These are phyloP conservation scores for Halichoerus grypus DNA, from an alignment of 2,113 vertebrate species.

Conservation along the genomic window DNA sequence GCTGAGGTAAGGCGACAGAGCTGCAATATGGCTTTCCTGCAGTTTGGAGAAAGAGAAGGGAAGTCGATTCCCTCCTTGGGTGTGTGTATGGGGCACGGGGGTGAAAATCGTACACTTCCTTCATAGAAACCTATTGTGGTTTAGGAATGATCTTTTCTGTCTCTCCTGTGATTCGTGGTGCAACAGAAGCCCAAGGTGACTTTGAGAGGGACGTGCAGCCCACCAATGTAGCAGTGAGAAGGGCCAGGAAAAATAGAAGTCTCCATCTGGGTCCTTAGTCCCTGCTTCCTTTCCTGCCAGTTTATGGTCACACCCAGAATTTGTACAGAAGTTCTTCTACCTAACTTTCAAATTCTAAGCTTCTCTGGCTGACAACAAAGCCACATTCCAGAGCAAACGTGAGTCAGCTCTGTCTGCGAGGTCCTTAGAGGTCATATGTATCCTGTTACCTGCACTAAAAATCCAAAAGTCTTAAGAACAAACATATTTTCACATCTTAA, in stretches of 20 bases:
- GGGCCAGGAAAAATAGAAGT: not conserved
- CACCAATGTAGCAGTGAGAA: not conserved
- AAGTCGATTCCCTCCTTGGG: not conserved
- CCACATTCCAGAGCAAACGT: not conserved
- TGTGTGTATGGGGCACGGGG: fast-evolving
- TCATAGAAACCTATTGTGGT: not conserved
- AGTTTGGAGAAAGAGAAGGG: not conserved
- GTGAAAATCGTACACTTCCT: not conserved
- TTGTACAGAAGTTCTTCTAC: not conserved
- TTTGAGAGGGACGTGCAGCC: not conserved
- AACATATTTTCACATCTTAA: no score
- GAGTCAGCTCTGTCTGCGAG: not conserved
- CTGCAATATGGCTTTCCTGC: not conserved
- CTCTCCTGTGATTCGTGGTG: not conserved
- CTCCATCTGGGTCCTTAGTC: not conserved
- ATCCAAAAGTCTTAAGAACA: not conserved
- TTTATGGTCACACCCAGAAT: not conserved
- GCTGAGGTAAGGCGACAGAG: not conserved
- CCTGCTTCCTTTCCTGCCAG: not conserved
- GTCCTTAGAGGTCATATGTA: fast-evolving
- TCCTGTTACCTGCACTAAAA: not conserved
- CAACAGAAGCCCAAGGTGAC: not conserved
- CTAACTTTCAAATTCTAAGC: not conserved
- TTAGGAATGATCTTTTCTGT: not conserved
- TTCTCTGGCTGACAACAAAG: not conserved